phyloP scores from a whole-genome alignment of 2,797 vertebrate species.

The Hydrolagus colliei region DNA sequence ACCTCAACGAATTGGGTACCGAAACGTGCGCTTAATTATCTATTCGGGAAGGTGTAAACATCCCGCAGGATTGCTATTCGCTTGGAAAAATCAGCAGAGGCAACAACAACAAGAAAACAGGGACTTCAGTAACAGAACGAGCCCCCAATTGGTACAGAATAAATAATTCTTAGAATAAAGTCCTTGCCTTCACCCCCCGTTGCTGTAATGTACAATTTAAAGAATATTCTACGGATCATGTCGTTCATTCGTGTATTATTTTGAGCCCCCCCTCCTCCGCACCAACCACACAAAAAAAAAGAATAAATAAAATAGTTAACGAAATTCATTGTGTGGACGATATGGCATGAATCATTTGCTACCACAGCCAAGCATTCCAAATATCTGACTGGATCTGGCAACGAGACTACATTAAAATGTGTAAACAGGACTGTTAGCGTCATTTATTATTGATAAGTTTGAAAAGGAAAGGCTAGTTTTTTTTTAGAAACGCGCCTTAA shows the following conservation, averaged over 20 bases:
- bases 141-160: no score
- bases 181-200: background rate
- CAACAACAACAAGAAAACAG: no score
- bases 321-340: conserved; percentile 4
- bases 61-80: no score
- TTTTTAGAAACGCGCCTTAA: background rate
- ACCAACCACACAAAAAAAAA: no score
- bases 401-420: background rate
- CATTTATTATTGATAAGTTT: conserved; percentile 10
- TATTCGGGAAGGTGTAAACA: no score
- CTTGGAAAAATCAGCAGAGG: no score
- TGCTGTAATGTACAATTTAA: background rate
- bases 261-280: background rate
- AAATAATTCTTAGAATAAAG: background rate
- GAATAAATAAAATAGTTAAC: background rate
- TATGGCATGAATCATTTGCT: background rate
- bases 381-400: background rate
- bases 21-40: no score
- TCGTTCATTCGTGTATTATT: background rate
- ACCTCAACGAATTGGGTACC: no score
- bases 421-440: background rate
- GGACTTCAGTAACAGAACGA: no score
- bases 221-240: background rate
- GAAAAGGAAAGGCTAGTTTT: background rate
- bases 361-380: background rate